Conservation (phyloP, 2,797 vertebrate genomes). For the Aphelocoma californica region DNA sequence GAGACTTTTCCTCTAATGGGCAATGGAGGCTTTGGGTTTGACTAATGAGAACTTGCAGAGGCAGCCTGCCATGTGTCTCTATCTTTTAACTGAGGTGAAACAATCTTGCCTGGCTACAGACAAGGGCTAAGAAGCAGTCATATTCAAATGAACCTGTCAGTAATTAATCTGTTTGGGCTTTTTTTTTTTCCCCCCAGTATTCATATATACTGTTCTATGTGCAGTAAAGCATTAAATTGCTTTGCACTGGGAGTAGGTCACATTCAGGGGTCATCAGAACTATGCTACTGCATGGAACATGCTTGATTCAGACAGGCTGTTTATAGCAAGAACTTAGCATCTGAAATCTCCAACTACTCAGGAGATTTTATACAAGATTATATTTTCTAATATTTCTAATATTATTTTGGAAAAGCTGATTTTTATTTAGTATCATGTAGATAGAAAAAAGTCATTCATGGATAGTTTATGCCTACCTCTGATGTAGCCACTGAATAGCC, state of each 20-base stretch:
- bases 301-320: constrained; percentile 58
- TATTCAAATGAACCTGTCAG: constrained; percentile 73
- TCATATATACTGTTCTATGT: constrained; percentile 79
- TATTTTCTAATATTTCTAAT: not conserved
- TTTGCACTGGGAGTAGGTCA: constrained; percentile 83
- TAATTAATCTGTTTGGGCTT: constrained; percentile 79
- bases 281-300: constrained; percentile 11
- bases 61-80: constrained; percentile 68
- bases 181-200: not conserved
- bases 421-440: not conserved
- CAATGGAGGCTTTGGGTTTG: constrained; percentile 26
- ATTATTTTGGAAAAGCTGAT: not conserved
- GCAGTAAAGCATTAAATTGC: constrained; percentile 86
- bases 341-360: constrained; percentile 72
- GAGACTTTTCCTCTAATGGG: constrained; percentile 35
- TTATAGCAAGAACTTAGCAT: constrained; percentile 73
- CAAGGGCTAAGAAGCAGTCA: constrained; percentile 69
- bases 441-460: not conserved
- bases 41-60: constrained; percentile 69
- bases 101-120: constrained; percentile 71
- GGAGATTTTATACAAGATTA: constrained; percentile 37
- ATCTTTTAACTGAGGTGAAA: constrained; percentile 73
- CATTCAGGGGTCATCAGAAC: constrained; percentile 75
- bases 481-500: not conserved
- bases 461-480: not conserved